Evolutionary conservation across 37 sponge, comb jelly and placozoan species (phyloP), one percentile per base, ranked within the genome.

Genomic region (Haliclona indistincta): DNA sequence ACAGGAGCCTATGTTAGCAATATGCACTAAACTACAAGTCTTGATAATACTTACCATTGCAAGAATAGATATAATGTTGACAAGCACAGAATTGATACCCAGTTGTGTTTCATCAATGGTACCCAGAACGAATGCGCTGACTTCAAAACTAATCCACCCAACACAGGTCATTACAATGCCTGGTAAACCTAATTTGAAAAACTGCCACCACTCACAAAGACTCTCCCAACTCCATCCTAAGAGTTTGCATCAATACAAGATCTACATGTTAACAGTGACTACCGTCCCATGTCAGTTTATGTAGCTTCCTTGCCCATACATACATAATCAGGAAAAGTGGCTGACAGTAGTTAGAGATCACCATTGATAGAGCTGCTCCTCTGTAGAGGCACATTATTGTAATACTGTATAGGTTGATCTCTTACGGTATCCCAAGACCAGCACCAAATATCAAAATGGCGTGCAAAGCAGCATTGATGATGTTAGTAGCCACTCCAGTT

Each of bases 181-280:
- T 34, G 88, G 88, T 22, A 87, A 30, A 43, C 71, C 88, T n/a
- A 79, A 44, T 41, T 75, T 69, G 8, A 68, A 17, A 45, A 81
- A 81, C 49, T 69, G 64, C 17, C 71, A 41, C 88, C 88, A 87
- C 29, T 76, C 82, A 1, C 76, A 44, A 49, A 87, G 56, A 53
- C 77, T 35, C 38, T 87, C 88, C 71, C 54, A 74, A 33, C 67
- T 81, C 88, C 88, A 87, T 34, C 88, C 88, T 69, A 42, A 39
- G 22, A 36, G n/a, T 32, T 39, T 36, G 22, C 8, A n/a, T n/a
- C n/a, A n/a, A n/a, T n/a, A n/a, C n/a, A n/a, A n/a, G n/a, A n/a
- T n/a, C n/a, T n/a, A n/a, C n/a, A n/a, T n/a, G n/a, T n/a, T n/a
- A n/a, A n/a, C n/a, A n/a, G n/a, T n/a, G 28, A 20, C 7, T 58